Base-by-base conservation (phyloP, 2,888 invertebrate genomes). In the Alviniconcha strummeri region DNA sequence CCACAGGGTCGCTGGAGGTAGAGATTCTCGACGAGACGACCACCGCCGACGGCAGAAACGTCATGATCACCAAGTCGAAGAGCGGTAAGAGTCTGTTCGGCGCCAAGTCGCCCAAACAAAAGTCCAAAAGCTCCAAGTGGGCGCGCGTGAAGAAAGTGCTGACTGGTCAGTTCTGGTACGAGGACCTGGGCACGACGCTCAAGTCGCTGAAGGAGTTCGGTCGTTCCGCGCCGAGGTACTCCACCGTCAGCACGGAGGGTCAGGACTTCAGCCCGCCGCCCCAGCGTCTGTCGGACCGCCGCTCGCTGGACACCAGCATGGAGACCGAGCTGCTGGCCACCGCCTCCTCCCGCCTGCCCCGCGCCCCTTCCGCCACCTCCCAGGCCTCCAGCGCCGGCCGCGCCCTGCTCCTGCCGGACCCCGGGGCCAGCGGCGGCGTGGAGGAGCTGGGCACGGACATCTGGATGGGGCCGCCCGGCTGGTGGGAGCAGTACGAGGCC, bases 121-220 rank as follows among this genome's bases (percentile, higher is more conserved):
- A 91, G 84, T 87, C 90, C 71, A 91, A 90, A 87, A 95, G 96
- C 80, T 97, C 97, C 0, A 97, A 97, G 92, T 97, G 97, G 97
- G 97, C 97, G 0, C 96, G 96, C 94, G 97, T 97, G 13, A 97
- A 97, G 93, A 97, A 97, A 77, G 97, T 97, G 17, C 96, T 97
- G 90, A 97, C 89, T 11, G 90, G 91, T 19, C 91, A 89, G 86
- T 91, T 89, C 82, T 83, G 89, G 80, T 89, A 89, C 80, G 91
- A 91, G 83, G 90, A 90, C 83, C 86, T 91, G 82, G 89, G 88
- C 75, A 89, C 89, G 82, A 89, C 89, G 71, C 86, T 91, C 54
- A 89, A 88, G 87, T 87, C 89, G 36, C 86, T 90, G 15, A 88
- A 89, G 82, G 90, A 90, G 52, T 86, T 89, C 64, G 90, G 89